Conservation (phyloP, 2,797 vertebrate species). For the Bovichtus diacanthus region DNA sequence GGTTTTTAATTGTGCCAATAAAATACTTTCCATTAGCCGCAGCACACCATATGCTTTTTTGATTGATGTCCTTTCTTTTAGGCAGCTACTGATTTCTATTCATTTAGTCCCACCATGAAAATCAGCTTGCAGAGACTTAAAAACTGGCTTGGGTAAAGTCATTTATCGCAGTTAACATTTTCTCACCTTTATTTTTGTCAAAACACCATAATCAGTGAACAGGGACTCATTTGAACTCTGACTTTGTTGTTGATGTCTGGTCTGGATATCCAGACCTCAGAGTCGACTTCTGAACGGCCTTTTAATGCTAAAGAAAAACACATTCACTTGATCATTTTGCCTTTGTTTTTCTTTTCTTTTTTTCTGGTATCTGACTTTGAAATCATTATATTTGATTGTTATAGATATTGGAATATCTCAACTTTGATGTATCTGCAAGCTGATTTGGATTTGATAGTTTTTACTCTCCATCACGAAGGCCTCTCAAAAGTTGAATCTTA, state of each 20-base stretch:
- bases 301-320: conserved; percentile 1
- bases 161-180: neutral
- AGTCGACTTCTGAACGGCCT: neutral
- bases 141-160: neutral
- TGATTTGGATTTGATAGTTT: neutral
- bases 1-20: neutral
- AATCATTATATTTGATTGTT: neutral
- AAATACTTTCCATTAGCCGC: conserved; percentile 6
- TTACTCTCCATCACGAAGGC: neutral
- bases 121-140: neutral
- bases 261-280: neutral
- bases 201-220: neutral
- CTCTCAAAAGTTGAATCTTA: neutral
- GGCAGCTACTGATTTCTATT: neutral
- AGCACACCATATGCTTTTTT: conserved; percentile 6
- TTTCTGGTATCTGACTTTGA: neutral
- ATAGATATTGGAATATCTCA: neutral
- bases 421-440: neutral
- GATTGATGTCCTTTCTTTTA: conserved; percentile 1
- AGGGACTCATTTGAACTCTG: neutral
- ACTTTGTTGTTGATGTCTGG: neutral
- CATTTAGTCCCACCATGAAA: neutral
- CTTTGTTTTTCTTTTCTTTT: neutral
- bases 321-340: conserved; percentile 1
- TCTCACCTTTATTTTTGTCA: neutral